A percentile compares a stretch with the other conserved stretches of the same genome.
phyloP scores from a whole-genome alignment of 1,140 invertebrate genomes.

The Trachymyrmex cornetzi region DNA sequence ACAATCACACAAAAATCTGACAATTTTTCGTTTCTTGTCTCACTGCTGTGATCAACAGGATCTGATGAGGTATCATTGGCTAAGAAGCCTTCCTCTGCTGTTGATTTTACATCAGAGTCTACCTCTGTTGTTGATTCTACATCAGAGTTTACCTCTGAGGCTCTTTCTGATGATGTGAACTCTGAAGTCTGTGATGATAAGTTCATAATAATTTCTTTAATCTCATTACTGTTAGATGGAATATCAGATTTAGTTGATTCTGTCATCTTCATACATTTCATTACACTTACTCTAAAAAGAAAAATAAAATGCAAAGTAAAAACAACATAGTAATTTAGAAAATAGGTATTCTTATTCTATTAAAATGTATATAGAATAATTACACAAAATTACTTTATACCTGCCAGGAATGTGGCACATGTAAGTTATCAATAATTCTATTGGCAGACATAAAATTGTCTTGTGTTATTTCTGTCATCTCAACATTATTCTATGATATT shows the following conservation, averaged over 20 bases:
- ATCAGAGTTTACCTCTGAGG: background rate
- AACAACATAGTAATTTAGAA: background rate
- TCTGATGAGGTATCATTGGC: background rate
- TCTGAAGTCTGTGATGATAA: background rate
- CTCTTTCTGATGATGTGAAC: background rate
- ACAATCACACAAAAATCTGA: background rate
- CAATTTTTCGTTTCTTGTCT: background rate
- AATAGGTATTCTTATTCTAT: constrained; percentile 20
- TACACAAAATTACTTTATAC: constrained; percentile 26
- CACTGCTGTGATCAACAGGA: background rate
- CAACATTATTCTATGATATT: background rate
- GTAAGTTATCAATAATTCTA: background rate
- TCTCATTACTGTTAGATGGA: constrained; percentile 4
- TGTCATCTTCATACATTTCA: background rate
- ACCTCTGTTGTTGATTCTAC: too few relatives aligned
- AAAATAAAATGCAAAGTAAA: background rate
- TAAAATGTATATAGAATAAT: background rate
- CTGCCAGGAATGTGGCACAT: background rate
- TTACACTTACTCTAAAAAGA: constrained; percentile 17
- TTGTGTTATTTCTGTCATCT: background rate
- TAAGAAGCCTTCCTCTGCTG: background rate
- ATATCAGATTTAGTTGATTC: constrained; percentile 8
- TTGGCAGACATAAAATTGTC: constrained; percentile 22
- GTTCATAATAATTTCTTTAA: background rate
- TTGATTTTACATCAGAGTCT: too few relatives aligned